A percentile compares a stretch with the other conserved stretches of the same genome.
These are phyloP conservation scores for Acanthosoma haemorrhoidale DNA, from an alignment of 2,888 invertebrate genomes.

Conservation along the genomic window DNA sequence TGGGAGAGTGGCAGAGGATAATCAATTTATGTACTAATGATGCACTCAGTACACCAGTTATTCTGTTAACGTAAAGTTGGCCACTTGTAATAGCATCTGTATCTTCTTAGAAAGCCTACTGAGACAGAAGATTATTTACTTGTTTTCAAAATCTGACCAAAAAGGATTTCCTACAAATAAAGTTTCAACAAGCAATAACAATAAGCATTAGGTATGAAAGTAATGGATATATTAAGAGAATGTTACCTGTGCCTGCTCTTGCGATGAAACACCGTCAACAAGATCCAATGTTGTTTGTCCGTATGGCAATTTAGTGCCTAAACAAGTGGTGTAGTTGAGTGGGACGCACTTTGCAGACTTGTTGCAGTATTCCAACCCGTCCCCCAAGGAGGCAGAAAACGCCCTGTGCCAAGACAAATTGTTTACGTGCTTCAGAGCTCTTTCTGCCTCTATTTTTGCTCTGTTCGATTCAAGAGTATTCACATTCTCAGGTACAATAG, in stretches of 20 bases:
- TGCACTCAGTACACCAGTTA: too few relatives aligned
- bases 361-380: conserved; percentile 51
- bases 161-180: too few relatives aligned
- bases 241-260: conserved; percentile 54
- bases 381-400: neutral
- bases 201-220: neutral
- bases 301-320: conserved; percentile 75
- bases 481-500: neutral
- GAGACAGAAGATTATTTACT: too few relatives aligned
- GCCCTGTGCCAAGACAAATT: conserved; percentile 6
- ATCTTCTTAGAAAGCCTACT: too few relatives aligned
- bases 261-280: conserved; percentile 61
- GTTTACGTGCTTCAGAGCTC: neutral
- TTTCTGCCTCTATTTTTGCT: neutral
- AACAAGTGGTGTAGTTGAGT: conserved; percentile 57
- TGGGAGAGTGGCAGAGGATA: too few relatives aligned
- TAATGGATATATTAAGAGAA: neutral
- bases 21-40: too few relatives aligned
- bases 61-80: too few relatives aligned
- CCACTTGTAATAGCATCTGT: too few relatives aligned
- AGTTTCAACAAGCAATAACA: too few relatives aligned
- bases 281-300: conserved; percentile 69
- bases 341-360: conserved; percentile 65
- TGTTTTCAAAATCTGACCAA: too few relatives aligned
- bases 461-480: neutral